Percentiles rank a stretch among this genome's conserved stretches.
phyloP scores from a whole-genome alignment of 1,140 invertebrate genomes.

The Pemphigus obesinymphae region DNA sequence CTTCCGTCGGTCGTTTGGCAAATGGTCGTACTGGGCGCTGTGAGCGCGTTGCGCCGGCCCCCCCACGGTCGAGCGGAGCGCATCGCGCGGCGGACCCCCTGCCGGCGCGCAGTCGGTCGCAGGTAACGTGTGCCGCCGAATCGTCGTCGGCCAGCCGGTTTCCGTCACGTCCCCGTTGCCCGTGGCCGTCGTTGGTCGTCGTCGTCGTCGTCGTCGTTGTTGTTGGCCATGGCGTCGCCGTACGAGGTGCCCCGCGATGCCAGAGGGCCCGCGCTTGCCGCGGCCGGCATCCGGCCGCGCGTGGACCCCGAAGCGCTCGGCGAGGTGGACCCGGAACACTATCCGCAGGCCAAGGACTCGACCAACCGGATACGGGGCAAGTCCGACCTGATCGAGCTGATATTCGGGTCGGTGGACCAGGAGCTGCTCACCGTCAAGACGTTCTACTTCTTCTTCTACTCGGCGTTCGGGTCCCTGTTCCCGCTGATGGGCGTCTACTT shows the following conservation, averaged over 20 bases:
- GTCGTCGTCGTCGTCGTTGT: not conserved
- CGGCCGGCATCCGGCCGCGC: constrained; percentile 56
- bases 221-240: constrained; percentile 15
- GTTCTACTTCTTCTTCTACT: constrained; percentile 99
- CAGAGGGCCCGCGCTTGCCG: constrained; percentile 43
- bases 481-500: constrained; percentile 98
- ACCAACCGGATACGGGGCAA: constrained; percentile 82
- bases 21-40: not conserved
- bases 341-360: constrained; percentile 75
- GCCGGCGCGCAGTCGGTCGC: not conserved
- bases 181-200: not conserved
- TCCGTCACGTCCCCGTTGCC: not conserved
- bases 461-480: constrained; percentile 96
- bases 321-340: constrained; percentile 67
- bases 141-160: not conserved
- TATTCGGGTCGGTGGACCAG: constrained; percentile 78
- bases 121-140: not conserved
- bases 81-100: constrained; percentile 1
- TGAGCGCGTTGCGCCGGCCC: not conserved
- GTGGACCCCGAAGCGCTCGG: constrained; percentile 69
- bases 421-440: constrained; percentile 89
- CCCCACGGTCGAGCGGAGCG: not conserved
- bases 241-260: constrained; percentile 32
- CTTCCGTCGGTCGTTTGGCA: not conserved
- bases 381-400: constrained; percentile 74